A percentile compares a stretch with the other conserved stretches of the same genome.
Conservation (phyloP, 92 coral and sea anemone species). For the Paramuricea clavata region DNA sequence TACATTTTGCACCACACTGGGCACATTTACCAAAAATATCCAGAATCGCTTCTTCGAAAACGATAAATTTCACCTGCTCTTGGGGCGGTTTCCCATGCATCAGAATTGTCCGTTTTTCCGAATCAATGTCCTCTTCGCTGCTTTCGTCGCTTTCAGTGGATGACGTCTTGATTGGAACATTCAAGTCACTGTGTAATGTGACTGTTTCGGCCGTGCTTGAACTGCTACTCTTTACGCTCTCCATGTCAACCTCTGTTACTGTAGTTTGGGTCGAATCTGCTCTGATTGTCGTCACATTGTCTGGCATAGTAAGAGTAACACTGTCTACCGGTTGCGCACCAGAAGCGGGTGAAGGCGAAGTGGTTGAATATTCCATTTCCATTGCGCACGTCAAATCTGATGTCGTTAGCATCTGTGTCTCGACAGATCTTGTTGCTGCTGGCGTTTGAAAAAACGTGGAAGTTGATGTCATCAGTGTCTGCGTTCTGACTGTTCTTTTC, state of each 20-base stretch:
- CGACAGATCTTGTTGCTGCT: too few relatives aligned
- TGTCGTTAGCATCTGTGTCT: too few relatives aligned
- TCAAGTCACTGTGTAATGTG: not conserved
- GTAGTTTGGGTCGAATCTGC: too few relatives aligned
- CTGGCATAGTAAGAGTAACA: too few relatives aligned
- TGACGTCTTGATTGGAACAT: not conserved
- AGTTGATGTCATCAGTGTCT: constrained; percentile 1
- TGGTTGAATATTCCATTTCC: too few relatives aligned
- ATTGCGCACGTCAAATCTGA: too few relatives aligned
- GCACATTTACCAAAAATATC: constrained; percentile 20
- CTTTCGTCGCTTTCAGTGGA: not conserved
- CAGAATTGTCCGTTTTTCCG: constrained; percentile 1
- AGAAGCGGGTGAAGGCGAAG: not conserved
- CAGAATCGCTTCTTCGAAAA: constrained; percentile 44
- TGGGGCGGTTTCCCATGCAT: constrained; percentile 40
- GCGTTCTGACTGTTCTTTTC: not conserved
- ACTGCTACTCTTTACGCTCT: not conserved
- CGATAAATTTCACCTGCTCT: too few relatives aligned
- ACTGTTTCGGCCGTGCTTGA: not conserved
- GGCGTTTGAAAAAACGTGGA: not conserved
- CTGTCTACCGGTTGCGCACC: not conserved
- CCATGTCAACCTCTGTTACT: too few relatives aligned
- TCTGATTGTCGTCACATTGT: not conserved
- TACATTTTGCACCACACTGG: too few relatives aligned
- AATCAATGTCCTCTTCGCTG: not conserved